phyloP scores from a whole-genome alignment of 35 echinoderm and acorn worm genomes.

The Holothuria glaberrima region DNA sequence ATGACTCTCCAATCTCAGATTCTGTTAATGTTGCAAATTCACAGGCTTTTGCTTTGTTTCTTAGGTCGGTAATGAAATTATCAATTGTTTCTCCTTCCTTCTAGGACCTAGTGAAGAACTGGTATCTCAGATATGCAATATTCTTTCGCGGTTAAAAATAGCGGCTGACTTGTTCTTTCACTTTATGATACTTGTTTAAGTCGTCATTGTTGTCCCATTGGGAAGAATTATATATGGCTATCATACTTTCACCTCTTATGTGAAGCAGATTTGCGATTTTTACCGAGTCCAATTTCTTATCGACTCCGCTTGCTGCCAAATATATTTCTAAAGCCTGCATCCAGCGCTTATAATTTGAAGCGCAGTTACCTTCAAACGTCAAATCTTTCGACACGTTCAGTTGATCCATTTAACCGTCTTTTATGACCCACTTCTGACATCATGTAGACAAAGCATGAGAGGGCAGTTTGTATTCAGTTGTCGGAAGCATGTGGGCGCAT shows the following conservation, averaged over 20 bases:
- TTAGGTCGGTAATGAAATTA: constrained; percentile 29
- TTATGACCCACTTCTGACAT: constrained; percentile 24
- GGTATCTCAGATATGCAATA: constrained; percentile 24
- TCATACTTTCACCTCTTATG: not conserved
- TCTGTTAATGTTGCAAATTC: constrained; percentile 40
- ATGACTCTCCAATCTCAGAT: too few species aligned
- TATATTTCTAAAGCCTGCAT: constrained; percentile 26
- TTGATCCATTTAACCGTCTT: constrained; percentile 42
- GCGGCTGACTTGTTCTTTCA: not conserved
- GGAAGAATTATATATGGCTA: constrained; percentile 26
- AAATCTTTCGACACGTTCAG: constrained; percentile 39
- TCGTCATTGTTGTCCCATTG: not conserved
- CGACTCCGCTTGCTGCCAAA: not conserved
- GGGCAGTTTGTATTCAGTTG: not conserved
- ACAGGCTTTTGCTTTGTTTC: constrained; percentile 38
- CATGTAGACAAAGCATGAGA: not conserved
- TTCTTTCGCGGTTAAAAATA: not conserved
- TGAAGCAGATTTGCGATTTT: constrained; percentile 1
- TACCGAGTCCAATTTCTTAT: not conserved
- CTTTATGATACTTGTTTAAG: not conserved
- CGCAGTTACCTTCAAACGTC: constrained; percentile 33
- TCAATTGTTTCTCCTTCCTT: constrained; percentile 53
- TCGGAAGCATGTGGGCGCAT: too few species aligned
- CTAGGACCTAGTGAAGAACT: constrained; percentile 24
- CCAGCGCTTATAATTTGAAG: not conserved